These are phyloP conservation scores for Thomomys bottae DNA, from an alignment of 2,113 vertebrate species.

Conservation along the genomic window DNA sequence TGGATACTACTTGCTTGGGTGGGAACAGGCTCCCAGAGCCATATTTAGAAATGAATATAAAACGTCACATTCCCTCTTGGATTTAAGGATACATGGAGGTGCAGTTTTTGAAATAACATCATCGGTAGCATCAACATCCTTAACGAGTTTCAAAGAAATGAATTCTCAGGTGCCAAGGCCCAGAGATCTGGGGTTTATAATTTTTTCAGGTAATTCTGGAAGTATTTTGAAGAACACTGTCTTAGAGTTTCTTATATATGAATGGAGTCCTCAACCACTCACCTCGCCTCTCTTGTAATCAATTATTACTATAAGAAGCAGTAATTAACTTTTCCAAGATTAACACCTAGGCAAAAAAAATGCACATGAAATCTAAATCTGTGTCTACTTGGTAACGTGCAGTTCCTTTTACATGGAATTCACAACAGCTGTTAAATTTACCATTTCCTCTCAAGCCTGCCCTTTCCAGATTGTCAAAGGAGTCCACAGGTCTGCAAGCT, in stretches of 20 bases:
- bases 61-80: background rate
- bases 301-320: background rate
- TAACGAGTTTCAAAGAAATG: background rate
- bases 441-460: background rate
- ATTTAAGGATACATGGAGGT: background rate
- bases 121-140: too few species aligned
- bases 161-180: background rate
- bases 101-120: background rate
- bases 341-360: background rate
- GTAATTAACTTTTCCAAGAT: background rate
- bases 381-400: background rate
- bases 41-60: background rate
- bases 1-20: background rate
- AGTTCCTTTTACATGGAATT: background rate
- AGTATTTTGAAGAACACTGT: background rate
- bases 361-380: background rate
- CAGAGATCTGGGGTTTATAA: background rate
- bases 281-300: too few species aligned
- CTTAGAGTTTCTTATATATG: background rate
- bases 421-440: background rate
- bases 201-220: background rate
- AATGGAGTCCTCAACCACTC: background rate
- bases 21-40: background rate
- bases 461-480: background rate
- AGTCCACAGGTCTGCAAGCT: background rate